A percentile compares a stretch with the other conserved stretches of the same genome.
These are phyloP conservation scores for Buceros bicornis DNA, from an alignment of 2,797 vertebrate species.

Conservation along the genomic window DNA sequence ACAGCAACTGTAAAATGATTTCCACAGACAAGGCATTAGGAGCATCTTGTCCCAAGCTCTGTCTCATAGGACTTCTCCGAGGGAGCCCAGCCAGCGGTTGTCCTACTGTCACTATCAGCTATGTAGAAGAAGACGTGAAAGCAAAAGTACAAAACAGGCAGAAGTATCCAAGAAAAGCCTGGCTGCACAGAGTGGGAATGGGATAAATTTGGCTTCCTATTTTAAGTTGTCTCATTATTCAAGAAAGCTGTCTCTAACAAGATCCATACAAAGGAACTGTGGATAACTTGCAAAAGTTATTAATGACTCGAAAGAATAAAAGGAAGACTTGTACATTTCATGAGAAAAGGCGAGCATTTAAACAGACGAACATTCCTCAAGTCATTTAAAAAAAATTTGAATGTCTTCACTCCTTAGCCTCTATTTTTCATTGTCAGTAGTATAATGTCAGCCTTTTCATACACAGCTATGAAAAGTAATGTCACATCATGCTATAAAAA, in stretches of 20 bases:
- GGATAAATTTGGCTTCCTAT: not conserved
- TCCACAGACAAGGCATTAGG: not conserved
- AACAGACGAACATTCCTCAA: not conserved
- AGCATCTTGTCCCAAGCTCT: not conserved
- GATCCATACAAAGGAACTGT: not conserved
- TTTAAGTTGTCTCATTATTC: not conserved
- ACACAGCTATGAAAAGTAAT: not conserved
- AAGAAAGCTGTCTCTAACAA: fast-evolving
- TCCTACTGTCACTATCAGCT: not conserved
- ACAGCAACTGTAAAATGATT: not conserved
- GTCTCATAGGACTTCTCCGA: not conserved
- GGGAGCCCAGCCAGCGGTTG: not conserved
- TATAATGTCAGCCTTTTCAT: not conserved
- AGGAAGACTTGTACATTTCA: not conserved
- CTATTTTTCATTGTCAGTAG: not conserved
- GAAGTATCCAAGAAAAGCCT: not conserved
- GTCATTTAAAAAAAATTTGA: not conserved
- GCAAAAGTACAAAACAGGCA: not conserved
- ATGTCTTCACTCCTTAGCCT: not conserved
- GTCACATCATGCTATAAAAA: not conserved
- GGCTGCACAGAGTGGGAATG: not conserved
- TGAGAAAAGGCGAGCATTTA: not conserved
- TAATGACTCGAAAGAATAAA: not conserved
- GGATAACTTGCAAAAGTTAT: not conserved
- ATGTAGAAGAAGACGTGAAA: not conserved